Evolutionary conservation across 2,113 vertebrate genomes (phyloP), one percentile per base, ranked within the genome.

Genomic region (Sarotherodon lohbergeri): DNA sequence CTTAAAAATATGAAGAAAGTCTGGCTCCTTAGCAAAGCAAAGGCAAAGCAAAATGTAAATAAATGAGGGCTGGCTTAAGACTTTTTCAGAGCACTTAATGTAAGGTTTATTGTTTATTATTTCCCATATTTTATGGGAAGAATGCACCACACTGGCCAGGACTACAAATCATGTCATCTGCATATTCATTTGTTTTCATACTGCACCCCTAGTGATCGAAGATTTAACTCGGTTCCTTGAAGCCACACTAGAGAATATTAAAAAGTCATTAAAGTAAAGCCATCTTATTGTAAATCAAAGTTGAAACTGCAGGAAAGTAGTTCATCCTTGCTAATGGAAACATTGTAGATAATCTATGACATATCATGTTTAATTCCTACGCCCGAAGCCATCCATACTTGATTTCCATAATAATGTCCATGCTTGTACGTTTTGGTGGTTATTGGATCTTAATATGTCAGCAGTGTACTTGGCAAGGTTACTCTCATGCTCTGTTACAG

Each of bases 391-490:
- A 12, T 52, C 56, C 19, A 56, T 27, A 43, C 36, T 82, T 41
- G 39, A 83, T 85, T 82, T 83, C 71, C 43, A 85, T 43, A 54
- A 81, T 84, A 83, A 86, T 83, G 63, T 82, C 46, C 48, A 22
- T 41, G 36, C 59, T 52, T 78, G 82, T 85, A 87, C n/a, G 48
- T 87, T 86, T 50, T 29, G 43, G 55, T 59, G 73, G 84, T 88
- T 88, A 86, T 80, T 83, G 80, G 52, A 88, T 88, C 83, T 32
- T 46, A 87, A 78, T 76, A 90, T 86, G 85, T 92, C 87, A 80
- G 55, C 84, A 78, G 55, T 81, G 88, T 68, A 85, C 48, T 92
- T 90, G 88, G 87, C 85, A 66, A 36, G 29, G 81, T 86, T 81
- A 27, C 83, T 36, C 50, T 73, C 16, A 34, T 57, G 83, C 83